Evolutionary conservation across 2,797 vertebrate genomes (phyloP).

Genomic region (Acridotheres tristis): DNA sequence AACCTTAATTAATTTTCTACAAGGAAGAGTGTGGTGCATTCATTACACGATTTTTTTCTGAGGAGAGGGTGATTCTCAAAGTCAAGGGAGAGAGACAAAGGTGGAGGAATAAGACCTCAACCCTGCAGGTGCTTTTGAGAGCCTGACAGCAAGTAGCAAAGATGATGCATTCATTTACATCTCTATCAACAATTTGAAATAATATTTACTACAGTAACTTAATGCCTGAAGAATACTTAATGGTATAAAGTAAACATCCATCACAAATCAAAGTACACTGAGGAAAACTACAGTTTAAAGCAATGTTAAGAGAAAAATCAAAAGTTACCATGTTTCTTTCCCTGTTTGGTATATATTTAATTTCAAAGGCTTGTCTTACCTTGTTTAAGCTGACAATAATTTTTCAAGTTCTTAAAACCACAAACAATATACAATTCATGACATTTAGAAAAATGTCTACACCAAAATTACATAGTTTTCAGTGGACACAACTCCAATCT

Average conservation of each 20-base stretch:
- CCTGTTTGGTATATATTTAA: not conserved
- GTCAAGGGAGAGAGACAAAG: not conserved
- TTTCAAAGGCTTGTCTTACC: not conserved
- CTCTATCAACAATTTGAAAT: constrained; percentile 9
- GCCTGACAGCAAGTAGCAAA: not conserved
- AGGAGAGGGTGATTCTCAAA: not conserved
- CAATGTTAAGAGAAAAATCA: not conserved
- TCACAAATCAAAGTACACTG: not conserved
- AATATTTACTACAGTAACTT: constrained; percentile 7
- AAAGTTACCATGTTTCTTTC: not conserved
- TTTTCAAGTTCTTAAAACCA: constrained; percentile 10
- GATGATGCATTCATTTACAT: not conserved
- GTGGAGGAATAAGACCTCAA: not conserved
- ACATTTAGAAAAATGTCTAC: constrained; percentile 38
- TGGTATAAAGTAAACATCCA: constrained; percentile 29
- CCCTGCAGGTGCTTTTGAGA: not conserved
- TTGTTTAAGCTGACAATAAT: not conserved
- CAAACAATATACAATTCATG: not conserved
- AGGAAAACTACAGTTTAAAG: not conserved
- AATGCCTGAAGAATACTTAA: constrained; percentile 2
- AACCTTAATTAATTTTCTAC: not conserved
- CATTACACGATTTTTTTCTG: not conserved
- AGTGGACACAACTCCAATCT: constrained; percentile 43
- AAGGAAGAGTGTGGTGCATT: not conserved
- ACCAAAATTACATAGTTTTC: constrained; percentile 39